phyloP scores from a whole-genome alignment of 2,888 invertebrate species.

The Athripsodes cinereus region DNA sequence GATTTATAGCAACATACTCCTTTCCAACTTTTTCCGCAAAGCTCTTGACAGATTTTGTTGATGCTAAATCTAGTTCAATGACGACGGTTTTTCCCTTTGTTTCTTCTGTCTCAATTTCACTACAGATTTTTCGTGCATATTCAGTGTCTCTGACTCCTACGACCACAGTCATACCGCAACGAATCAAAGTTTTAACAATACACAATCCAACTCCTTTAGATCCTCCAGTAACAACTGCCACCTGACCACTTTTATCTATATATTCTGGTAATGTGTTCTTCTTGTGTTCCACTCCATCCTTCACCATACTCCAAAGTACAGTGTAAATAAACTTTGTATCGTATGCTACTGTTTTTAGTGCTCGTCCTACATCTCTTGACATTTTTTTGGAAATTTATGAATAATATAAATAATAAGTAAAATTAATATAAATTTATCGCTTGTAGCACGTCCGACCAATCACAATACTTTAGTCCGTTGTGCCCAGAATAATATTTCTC shows the following conservation, averaged over 20 bases:
- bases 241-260: slow-evolving; percentile 56
- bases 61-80: slow-evolving; percentile 68
- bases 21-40: slow-evolving; percentile 64
- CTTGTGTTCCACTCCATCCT: slow-evolving; percentile 52
- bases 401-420: no score
- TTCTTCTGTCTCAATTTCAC: slow-evolving; percentile 46
- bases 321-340: slow-evolving; percentile 54
- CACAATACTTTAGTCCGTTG: no score
- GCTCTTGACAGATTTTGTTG: slow-evolving; percentile 65
- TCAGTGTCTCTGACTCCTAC: slow-evolving; percentile 67
- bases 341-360: slow-evolving; percentile 49
- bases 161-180: slow-evolving; percentile 68
- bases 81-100: slow-evolving; percentile 55
- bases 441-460: no score
- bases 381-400: no score
- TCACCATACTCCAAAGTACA: slow-evolving; percentile 53
- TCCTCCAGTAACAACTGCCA: slow-evolving; percentile 82
- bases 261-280: slow-evolving; percentile 57
- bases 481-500: no score
- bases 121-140: slow-evolving; percentile 40
- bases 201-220: slow-evolving; percentile 78
- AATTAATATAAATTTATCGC: no score
- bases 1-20: slow-evolving; percentile 59
- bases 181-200: slow-evolving; percentile 67
- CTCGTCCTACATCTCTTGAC: slow-evolving; percentile 35